A percentile compares a stretch with the other conserved stretches of the same genome.
phyloP scores from a whole-genome alignment of 2,113 vertebrate genomes.

The Cyprinus carpio region DNA sequence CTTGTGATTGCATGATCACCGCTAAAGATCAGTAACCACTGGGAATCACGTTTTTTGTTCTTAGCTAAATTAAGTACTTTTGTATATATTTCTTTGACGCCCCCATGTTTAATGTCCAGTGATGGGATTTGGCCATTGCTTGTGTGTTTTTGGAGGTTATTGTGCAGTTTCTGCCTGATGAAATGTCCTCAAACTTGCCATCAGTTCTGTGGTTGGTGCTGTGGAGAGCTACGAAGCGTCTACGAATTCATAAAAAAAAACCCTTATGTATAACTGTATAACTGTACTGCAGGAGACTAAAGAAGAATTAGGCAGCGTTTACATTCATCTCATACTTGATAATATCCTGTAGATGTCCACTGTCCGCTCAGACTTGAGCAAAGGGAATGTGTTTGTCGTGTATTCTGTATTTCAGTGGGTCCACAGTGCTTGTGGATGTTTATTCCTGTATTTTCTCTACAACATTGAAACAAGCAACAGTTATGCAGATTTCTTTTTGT shows the following conservation, averaged over 20 bases:
- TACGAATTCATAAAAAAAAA: not conserved
- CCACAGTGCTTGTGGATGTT: slow-evolving; percentile 13
- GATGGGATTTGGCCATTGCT: not conserved
- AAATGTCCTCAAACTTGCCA: slow-evolving; percentile 9
- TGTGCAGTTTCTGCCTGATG: slow-evolving; percentile 17
- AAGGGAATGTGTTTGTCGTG: slow-evolving; percentile 34
- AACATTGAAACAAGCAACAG: slow-evolving; percentile 27
- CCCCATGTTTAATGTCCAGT: not conserved
- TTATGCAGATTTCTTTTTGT: slow-evolving; percentile 20
- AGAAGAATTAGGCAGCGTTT: slow-evolving; percentile 7
- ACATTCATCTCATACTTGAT: slow-evolving; percentile 1
- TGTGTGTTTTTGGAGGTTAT: slow-evolving; percentile 12
- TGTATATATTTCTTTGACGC: slow-evolving; percentile 3
- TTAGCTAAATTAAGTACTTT: not conserved
- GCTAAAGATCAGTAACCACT: not conserved
- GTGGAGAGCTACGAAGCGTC: not conserved
- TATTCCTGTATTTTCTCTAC: slow-evolving; percentile 20
- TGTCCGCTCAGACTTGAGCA: slow-evolving; percentile 8
- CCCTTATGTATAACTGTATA: not conserved
- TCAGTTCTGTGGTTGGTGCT: not conserved
- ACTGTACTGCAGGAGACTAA: not conserved
- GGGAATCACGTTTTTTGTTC: not conserved
- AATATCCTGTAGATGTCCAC: not conserved
- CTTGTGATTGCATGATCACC: no score
- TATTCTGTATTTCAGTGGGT: slow-evolving; percentile 22